phyloP scores from a whole-genome alignment of 2,797 vertebrate genomes.

The Philypnodon macrostomus region DNA sequence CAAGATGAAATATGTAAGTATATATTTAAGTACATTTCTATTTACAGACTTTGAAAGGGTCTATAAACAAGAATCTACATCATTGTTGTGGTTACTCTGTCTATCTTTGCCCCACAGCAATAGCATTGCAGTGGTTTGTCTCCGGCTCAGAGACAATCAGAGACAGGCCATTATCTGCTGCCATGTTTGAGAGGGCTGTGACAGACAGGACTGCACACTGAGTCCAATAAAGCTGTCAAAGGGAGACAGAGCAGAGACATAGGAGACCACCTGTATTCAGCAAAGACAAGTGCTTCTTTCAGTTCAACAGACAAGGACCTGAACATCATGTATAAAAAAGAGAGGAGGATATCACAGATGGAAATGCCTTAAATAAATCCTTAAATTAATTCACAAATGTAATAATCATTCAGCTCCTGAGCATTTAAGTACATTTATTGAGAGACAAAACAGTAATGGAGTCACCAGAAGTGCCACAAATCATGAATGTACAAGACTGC shows the following conservation, averaged over 20 bases:
- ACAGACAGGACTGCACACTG: constrained; percentile 25
- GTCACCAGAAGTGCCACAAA: too few species aligned
- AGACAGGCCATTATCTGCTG: constrained; percentile 23
- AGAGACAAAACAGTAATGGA: too few species aligned
- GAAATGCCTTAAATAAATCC: too few species aligned
- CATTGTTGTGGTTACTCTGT: background rate
- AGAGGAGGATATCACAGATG: constrained; percentile 19
- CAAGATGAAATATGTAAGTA: too few species aligned
- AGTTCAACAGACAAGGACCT: constrained; percentile 12
- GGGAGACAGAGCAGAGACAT: constrained; percentile 30
- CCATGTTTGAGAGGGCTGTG: constrained; percentile 9
- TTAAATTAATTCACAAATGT: too few species aligned
- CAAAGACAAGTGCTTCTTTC: constrained; percentile 27
- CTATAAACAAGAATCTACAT: too few species aligned
- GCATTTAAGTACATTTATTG: too few species aligned
- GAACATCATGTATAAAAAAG: background rate
- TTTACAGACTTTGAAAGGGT: too few species aligned
- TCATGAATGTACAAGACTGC: too few species aligned
- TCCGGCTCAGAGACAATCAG: constrained; percentile 13
- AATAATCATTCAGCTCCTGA: too few species aligned
- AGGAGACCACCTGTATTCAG: constrained; percentile 33
- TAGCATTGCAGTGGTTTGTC: background rate
- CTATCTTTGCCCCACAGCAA: background rate
- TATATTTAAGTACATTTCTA: too few species aligned
- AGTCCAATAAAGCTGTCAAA: constrained; percentile 38